A percentile compares a stretch with the other conserved stretches of the same genome.
phyloP scores from a whole-genome alignment of 2,113 vertebrate genomes.

The Odocoileus hemionus region DNA sequence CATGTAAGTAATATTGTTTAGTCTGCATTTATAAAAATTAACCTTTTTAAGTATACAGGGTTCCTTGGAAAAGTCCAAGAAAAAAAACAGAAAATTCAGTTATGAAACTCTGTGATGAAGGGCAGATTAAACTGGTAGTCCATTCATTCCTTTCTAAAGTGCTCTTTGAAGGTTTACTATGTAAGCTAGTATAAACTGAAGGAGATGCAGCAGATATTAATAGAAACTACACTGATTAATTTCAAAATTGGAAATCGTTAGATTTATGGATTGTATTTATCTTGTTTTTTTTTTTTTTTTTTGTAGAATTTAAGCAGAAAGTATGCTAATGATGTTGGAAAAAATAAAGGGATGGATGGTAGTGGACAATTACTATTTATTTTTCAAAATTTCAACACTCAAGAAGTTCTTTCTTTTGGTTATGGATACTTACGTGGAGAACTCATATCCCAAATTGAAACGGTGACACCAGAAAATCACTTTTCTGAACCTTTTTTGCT shows the following conservation, averaged over 20 bases:
- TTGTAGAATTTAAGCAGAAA: neutral
- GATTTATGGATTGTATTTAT: neutral
- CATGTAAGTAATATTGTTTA: neutral
- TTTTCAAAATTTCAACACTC: neutral
- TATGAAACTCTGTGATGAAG: neutral
- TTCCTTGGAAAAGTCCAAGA: neutral
- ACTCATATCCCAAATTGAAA: neutral
- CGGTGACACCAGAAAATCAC: neutral
- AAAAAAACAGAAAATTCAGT: neutral
- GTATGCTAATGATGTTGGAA: neutral
- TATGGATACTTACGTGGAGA: neutral
- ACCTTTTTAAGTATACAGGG: accelerated
- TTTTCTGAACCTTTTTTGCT: neutral
- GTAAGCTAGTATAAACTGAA: neutral
- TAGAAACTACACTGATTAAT: neutral
- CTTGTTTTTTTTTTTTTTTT: neutral
- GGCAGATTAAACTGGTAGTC: neutral
- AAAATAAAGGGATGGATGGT: neutral
- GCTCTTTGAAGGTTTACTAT: neutral
- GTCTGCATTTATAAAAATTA: neutral
- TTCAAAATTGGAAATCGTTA: neutral
- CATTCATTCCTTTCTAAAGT: neutral
- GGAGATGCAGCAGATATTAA: neutral
- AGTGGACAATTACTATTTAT: neutral
- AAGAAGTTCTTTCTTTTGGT: neutral